A percentile compares a stretch with the other conserved stretches of the same genome.
Evolutionary conservation across 1,140 invertebrate genomes (phyloP).

Genomic region (Prorops nasuta): DNA sequence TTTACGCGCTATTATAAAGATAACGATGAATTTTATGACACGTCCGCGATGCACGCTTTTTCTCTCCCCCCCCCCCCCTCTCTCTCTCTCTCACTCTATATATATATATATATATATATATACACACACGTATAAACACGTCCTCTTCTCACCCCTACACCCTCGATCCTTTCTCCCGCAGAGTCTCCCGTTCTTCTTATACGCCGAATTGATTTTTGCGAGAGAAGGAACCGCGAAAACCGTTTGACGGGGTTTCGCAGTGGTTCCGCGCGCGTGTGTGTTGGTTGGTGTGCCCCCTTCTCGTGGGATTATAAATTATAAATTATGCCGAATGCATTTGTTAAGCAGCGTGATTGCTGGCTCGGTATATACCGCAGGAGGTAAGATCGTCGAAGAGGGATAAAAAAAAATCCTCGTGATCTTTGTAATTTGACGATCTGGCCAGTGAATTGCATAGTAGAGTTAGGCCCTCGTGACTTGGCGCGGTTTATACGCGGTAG

Average conservation of each 20-base stretch:
- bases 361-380: conserved; percentile 11
- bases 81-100: too few species aligned
- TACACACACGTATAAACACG: too few species aligned
- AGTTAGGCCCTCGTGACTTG: conserved; percentile 54
- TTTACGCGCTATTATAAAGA: conserved; percentile 25
- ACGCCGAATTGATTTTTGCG: too few species aligned
- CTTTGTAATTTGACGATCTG: conserved; percentile 43
- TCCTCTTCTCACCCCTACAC: too few species aligned
- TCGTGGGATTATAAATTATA: conserved; percentile 36
- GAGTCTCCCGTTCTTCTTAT: too few species aligned
- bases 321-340: conserved; percentile 34
- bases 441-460: conserved; percentile 25
- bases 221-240: too few species aligned
- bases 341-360: conserved; percentile 41
- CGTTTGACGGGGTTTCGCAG: too few species aligned
- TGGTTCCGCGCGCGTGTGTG: too few species aligned
- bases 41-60: background rate
- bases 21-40: conserved; percentile 22
- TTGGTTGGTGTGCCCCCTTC: too few species aligned
- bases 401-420: conserved; percentile 14
- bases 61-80: background rate
- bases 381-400: background rate
- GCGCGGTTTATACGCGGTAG: conserved; percentile 43
- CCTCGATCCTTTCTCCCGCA: too few species aligned
- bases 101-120: too few species aligned